Conservation (phyloP, 2,888 invertebrate species). For the Subacronicta megacephala region DNA sequence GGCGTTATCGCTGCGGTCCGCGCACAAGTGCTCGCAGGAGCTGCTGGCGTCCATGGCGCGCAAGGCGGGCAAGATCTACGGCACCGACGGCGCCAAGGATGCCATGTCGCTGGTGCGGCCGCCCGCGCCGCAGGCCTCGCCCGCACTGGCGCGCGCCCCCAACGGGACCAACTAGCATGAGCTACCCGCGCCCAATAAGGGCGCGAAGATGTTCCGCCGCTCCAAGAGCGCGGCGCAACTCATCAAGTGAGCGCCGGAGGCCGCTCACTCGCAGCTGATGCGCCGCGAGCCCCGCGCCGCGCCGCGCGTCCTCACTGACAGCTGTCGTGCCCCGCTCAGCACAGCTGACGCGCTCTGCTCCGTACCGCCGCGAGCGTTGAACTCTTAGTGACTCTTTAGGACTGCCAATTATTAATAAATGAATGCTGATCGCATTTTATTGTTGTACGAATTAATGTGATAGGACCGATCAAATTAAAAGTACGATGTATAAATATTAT, state of each 20-base stretch:
- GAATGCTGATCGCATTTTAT: constrained; percentile 79
- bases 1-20: constrained; percentile 98
- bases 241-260: constrained; percentile 78
- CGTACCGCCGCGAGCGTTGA: constrained; percentile 22
- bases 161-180: constrained; percentile 88
- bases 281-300: background rate
- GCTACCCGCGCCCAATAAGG: constrained; percentile 82
- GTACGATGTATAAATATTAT: constrained; percentile 72
- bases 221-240: constrained; percentile 89
- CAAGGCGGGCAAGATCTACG: constrained; percentile 99
- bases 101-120: constrained; percentile 86
- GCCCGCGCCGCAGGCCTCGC: constrained; percentile 77
- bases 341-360: constrained; percentile 8
- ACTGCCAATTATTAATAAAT: constrained; percentile 83
- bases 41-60: constrained; percentile 99
- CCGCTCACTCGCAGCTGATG: background rate
- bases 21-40: constrained; percentile 98
- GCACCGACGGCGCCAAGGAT: constrained; percentile 91
- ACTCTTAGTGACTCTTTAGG: constrained; percentile 75
- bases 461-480: constrained; percentile 77
- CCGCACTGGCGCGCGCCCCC: constrained; percentile 84
- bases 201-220: constrained; percentile 89
- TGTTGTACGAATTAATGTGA: constrained; percentile 83
- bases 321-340: constrained; percentile 19
- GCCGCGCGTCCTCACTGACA: constrained; percentile 10